Evolutionary conservation across 2,888 invertebrate species (phyloP).

Genomic region (Trachelus tabidus): DNA sequence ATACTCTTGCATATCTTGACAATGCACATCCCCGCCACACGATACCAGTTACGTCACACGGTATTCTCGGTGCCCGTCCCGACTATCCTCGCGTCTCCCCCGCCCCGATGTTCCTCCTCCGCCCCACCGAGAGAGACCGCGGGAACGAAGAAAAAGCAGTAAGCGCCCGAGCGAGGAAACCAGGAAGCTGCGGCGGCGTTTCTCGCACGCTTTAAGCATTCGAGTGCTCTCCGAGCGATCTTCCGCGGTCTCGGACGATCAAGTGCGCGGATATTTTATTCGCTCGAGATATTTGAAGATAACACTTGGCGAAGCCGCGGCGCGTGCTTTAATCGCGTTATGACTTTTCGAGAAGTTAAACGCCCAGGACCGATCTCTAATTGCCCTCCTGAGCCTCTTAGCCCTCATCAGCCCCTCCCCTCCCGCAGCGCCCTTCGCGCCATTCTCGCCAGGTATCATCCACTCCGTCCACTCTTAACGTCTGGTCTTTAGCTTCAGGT

Average conservation of each 20-base stretch:
- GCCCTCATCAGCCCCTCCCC: neutral
- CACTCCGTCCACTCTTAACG: neutral
- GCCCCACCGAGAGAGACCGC: neutral
- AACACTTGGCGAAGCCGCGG: constrained; percentile 20
- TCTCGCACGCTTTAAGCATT: constrained; percentile 32
- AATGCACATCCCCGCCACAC: neutral
- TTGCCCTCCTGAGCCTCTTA: constrained; percentile 13
- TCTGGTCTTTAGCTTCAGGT: neutral
- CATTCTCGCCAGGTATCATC: neutral
- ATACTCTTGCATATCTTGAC: neutral
- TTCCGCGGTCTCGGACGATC: constrained; percentile 46
- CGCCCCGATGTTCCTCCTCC: neutral
- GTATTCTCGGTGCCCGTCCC: no score
- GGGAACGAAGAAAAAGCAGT: neutral
- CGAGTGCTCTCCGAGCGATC: constrained; percentile 32
- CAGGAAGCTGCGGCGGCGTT: constrained; percentile 23
- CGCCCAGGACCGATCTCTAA: constrained; percentile 25
- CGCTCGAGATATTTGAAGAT: constrained; percentile 41
- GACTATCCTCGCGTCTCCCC: no score
- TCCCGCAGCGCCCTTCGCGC: neutral
- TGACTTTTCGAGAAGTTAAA: constrained; percentile 30
- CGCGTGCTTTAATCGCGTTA: constrained; percentile 16
- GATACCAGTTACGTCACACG: no score
- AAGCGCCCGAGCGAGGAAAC: neutral
- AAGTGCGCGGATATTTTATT: constrained; percentile 50